Conservation (phyloP, 64 coral and sea anemone species). For the Pocillopora verrucosa region DNA sequence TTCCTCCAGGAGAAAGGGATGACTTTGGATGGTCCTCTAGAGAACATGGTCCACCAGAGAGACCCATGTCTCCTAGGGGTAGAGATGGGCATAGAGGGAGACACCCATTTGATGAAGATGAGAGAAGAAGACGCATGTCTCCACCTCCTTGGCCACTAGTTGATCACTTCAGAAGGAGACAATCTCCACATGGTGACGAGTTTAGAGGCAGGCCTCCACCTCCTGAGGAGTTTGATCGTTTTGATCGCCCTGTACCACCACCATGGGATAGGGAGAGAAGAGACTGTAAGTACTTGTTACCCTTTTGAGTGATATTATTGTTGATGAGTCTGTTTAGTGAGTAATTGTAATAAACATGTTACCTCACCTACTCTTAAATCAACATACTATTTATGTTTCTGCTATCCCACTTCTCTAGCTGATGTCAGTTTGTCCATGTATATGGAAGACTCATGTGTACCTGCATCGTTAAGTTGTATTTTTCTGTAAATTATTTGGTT, state of each 20-base stretch:
- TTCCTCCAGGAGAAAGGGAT: conserved; percentile 41
- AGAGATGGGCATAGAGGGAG: conserved; percentile 28
- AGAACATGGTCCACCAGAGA: conserved; percentile 23
- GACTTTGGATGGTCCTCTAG: neutral
- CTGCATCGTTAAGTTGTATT: no score
- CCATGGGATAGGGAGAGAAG: conserved; percentile 43
- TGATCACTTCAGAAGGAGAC: neutral
- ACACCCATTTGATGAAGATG: conserved; percentile 25
- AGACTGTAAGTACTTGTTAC: conserved; percentile 35
- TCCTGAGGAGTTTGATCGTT: conserved; percentile 72
- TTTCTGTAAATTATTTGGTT: no score
- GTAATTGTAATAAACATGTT: neutral
- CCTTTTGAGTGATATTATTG: neutral
- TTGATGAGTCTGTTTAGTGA: neutral
- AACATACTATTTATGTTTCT: no score
- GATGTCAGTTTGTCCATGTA: no score
- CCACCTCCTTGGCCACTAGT: conserved; percentile 24
- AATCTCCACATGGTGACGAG: conserved; percentile 20
- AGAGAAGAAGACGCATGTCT: conserved; percentile 14
- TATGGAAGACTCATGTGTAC: no score
- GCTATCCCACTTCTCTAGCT: no score
- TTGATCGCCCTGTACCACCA: conserved; percentile 48
- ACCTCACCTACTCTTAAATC: no score
- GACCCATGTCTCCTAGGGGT: conserved; percentile 27
- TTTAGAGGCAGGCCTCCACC: conserved; percentile 49